Evolutionary conservation across 2,888 invertebrate genomes (phyloP).

Genomic region (Acrobasis suavella): DNA sequence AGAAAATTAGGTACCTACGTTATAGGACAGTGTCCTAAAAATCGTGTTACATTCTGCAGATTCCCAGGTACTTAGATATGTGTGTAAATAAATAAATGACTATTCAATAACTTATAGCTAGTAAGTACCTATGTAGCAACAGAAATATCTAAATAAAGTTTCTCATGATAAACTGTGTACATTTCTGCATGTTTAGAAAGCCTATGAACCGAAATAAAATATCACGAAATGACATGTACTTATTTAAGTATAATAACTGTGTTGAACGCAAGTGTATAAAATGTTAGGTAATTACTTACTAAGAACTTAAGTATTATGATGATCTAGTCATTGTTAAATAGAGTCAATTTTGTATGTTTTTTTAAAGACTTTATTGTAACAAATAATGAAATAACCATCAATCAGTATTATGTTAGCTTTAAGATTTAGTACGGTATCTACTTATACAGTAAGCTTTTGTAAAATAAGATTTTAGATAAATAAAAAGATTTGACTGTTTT

Average conservation of each 20-base stretch:
- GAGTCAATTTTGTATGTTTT: slow-evolving; percentile 13
- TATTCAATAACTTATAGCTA: too few species aligned
- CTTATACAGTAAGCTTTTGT: not conserved
- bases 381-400: slow-evolving; percentile 11
- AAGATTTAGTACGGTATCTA: slow-evolving; percentile 3
- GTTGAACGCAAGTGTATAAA: too few species aligned
- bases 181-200: too few species aligned
- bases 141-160: too few species aligned
- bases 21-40: too few species aligned
- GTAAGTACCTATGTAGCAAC: too few species aligned
- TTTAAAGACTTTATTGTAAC: not conserved
- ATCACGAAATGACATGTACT: too few species aligned
- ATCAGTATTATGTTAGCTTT: slow-evolving; percentile 27
- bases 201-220: too few species aligned
- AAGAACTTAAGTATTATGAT: slow-evolving; percentile 24
- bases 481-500: slow-evolving; percentile 9
- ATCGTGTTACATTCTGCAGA: not conserved
- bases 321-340: slow-evolving; percentile 28
- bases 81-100: not conserved
- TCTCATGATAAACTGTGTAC: too few species aligned
- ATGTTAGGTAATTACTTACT: not conserved
- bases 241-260: too few species aligned
- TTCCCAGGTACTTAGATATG: too few species aligned
- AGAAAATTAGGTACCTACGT: too few species aligned
- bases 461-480: not conserved